Conservation (phyloP, 2,888 invertebrate species). For the Scelioninae gen. 1 region DNA sequence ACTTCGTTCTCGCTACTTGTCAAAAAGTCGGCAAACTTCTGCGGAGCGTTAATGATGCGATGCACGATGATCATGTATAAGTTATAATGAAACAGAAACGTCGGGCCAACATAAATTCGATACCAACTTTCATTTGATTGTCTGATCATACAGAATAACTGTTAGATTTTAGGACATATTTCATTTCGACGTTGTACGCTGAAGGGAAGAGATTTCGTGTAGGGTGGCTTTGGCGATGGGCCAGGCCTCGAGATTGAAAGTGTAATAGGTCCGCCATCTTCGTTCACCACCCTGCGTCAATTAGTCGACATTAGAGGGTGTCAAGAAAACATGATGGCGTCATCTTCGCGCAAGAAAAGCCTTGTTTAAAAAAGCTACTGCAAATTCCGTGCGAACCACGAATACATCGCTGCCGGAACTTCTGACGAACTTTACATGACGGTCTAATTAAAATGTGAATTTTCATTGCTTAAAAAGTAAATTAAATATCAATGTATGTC, state of each 20-base stretch:
- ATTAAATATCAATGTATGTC: slow-evolving; percentile 31
- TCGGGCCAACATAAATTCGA: slow-evolving; percentile 46
- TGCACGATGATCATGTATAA: no score
- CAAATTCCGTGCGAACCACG: slow-evolving; percentile 4
- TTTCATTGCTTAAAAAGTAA: slow-evolving; percentile 33
- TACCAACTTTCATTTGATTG: slow-evolving; percentile 66
- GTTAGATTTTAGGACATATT: slow-evolving; percentile 67
- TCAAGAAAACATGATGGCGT: slow-evolving; percentile 79
- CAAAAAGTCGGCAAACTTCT: slow-evolving; percentile 40
- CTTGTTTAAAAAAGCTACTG: slow-evolving; percentile 22
- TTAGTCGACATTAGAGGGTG: slow-evolving; percentile 80
- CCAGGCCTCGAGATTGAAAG: slow-evolving; percentile 80
- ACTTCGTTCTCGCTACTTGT: slow-evolving; percentile 20
- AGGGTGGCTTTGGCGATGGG: slow-evolving; percentile 68
- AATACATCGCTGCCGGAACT: slow-evolving; percentile 19
- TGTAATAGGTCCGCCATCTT: slow-evolving; percentile 83
- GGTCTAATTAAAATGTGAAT: slow-evolving; percentile 37
- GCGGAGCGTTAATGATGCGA: no score
- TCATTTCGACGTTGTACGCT: slow-evolving; percentile 55
- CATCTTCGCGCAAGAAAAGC: slow-evolving; percentile 66
- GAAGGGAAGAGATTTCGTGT: slow-evolving; percentile 59
- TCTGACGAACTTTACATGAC: slow-evolving; percentile 2
- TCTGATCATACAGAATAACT: slow-evolving; percentile 63
- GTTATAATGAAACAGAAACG: slow-evolving; percentile 47
- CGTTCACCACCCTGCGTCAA: slow-evolving; percentile 81